These are phyloP conservation scores for Gambelia wislizenii DNA, from an alignment of 2,797 vertebrate genomes.

Conservation along the genomic window DNA sequence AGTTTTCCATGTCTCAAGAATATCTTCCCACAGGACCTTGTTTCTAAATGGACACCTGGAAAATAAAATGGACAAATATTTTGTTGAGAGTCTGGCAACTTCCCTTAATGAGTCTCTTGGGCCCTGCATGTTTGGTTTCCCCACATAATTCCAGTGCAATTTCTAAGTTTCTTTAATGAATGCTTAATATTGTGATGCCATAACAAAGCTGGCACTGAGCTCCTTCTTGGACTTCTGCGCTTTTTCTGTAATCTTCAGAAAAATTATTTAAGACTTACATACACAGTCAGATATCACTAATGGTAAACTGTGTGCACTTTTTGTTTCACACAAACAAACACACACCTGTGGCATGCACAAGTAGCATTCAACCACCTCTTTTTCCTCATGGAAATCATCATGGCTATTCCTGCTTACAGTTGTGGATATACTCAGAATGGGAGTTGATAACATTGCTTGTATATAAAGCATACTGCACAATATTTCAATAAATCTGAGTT, in stretches of 20 bases:
- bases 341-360: neutral
- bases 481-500: neutral
- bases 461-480: conserved; percentile 3
- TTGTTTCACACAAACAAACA: neutral
- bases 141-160: neutral
- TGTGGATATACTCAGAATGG: neutral
- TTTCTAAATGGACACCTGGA: neutral
- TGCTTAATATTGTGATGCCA: neutral
- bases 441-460: neutral
- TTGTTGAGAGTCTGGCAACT: neutral
- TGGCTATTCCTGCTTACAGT: neutral
- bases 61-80: neutral
- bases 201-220: neutral
- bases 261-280: neutral
- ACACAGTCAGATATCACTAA: neutral
- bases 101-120: no score
- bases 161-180: conserved; percentile 3
- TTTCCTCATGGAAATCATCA: neutral
- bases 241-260: conserved; percentile 19
- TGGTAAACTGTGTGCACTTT: neutral
- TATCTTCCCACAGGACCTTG: neutral
- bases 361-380: neutral
- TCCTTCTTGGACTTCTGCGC: neutral
- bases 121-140: neutral
- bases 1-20: neutral